Evolutionary conservation across 2,888 invertebrate genomes (phyloP), one percentile per base, ranked within the genome.

Genomic region (Rhopalosiphum nymphaeae): DNA sequence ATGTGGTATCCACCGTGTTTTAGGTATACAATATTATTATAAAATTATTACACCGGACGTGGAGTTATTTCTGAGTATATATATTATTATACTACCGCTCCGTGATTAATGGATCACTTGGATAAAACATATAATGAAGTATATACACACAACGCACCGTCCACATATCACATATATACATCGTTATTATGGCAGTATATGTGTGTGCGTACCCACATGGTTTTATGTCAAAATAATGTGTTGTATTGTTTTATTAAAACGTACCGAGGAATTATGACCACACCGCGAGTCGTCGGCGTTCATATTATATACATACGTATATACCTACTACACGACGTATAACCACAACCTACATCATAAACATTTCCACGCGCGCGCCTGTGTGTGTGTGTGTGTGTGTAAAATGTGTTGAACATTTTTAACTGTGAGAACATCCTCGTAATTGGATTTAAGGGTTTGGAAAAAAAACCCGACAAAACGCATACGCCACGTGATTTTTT

Each of bases 381-480:
- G 46, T 29, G 89, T 89, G 57, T 61, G 44, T 29, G 89, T 89
- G 57, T 61, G 44, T 44, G 44, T 46, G 53, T 78, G 46, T 61
- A 61, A 86, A 85, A 86, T 29, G 85, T 46, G 91, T 92, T 61
- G 86, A 92, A 92, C 86, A 61, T 92, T 92, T 92, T 61, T 86
- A 61, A 92, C 86, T 61, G 91, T 86, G 91, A 92, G 86, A 86
- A 92, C 57, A 86, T 86, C 91, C 91, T 46, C 36, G 91, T 92
- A 92, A 92, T 92, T 92, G 86, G 91, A 92, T 92, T 92, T 61
- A 92, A 87, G 91, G 91, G 91, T 92, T 61, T 49, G 46, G 21
- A 61, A 61, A 57, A 86, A 56, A 91, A 84, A 85, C 13, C 46
- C 7, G 26, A 86, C 46, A 87, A 67, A 78, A 78, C 21, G 78